Conservation (phyloP, 1,140 invertebrate genomes). For the Drosophila repletoides region DNA sequence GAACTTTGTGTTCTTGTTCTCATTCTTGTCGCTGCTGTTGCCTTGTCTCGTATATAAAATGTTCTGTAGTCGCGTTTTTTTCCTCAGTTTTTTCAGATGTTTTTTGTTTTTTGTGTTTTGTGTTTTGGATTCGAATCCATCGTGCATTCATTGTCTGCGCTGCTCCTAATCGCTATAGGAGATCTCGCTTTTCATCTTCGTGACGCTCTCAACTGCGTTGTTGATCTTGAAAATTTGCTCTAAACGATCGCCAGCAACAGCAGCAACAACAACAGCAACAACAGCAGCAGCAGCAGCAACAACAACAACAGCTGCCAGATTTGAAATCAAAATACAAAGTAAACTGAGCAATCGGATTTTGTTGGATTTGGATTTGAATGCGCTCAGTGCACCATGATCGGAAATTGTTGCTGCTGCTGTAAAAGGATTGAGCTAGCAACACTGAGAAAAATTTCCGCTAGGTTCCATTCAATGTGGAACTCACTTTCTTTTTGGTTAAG, state of each 20-base stretch:
- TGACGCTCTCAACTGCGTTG: slow-evolving; percentile 72
- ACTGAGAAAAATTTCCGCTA: slow-evolving; percentile 19
- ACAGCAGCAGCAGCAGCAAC: slow-evolving; percentile 3
- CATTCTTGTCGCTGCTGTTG: slow-evolving; percentile 63
- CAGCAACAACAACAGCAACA: slow-evolving; percentile 24
- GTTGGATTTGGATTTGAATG: slow-evolving; percentile 45
- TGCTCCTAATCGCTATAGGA: slow-evolving; percentile 68
- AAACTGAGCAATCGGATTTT: slow-evolving; percentile 40
- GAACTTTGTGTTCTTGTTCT: slow-evolving; percentile 71
- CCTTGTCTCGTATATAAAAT: slow-evolving; percentile 58
- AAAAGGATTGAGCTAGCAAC: slow-evolving; percentile 3
- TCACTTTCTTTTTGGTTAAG: no score
- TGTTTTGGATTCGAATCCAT: slow-evolving; percentile 53
- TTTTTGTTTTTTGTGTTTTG: slow-evolving; percentile 31
- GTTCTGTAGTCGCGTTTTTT: slow-evolving; percentile 45
- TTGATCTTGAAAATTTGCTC: slow-evolving; percentile 74
- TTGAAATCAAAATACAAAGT: slow-evolving; percentile 56
- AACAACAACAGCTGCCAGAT: slow-evolving; percentile 35
- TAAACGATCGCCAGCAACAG: slow-evolving; percentile 32
- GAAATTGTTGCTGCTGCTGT: slow-evolving; percentile 50
- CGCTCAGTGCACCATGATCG: slow-evolving; percentile 36
- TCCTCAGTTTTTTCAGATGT: slow-evolving; percentile 38
- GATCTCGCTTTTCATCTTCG: slow-evolving; percentile 79
- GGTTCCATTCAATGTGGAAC: no score
- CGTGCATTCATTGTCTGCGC: slow-evolving; percentile 78